Percentiles rank a stretch among this genome's conserved stretches.
These are phyloP conservation scores for Ameiurus melas DNA, from an alignment of 2,113 vertebrate genomes.

Conservation along the genomic window DNA sequence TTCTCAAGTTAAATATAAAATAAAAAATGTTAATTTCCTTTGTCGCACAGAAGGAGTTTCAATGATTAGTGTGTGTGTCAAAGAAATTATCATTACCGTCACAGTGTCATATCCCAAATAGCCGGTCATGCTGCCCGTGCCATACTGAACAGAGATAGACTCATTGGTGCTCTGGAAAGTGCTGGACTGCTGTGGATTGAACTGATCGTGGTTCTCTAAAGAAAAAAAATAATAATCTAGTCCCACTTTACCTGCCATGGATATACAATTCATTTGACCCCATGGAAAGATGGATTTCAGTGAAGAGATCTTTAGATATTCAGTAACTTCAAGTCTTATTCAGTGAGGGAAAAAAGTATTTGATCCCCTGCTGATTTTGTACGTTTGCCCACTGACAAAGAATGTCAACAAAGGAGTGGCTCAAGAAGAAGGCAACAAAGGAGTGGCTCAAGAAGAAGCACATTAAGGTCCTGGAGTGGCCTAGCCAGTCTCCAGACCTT, in stretches of 20 bases:
- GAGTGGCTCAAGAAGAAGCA: no score
- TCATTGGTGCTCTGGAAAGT: slow-evolving; percentile 42
- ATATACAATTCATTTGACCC: not conserved
- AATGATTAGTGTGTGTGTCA: not conserved
- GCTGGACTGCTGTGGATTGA: slow-evolving; percentile 58
- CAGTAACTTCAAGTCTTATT: not conserved
- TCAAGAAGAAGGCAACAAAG: no score
- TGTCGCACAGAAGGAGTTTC: not conserved
- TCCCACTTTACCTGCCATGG: not conserved
- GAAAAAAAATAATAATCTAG: not conserved
- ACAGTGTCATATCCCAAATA: slow-evolving; percentile 60
- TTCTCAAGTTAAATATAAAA: not conserved
- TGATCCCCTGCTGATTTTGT: no score
- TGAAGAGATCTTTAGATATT: not conserved
- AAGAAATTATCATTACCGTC: slow-evolving; percentile 46
- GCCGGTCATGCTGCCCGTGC: slow-evolving; percentile 70
- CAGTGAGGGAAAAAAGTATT: no score
- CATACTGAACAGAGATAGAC: slow-evolving; percentile 62
- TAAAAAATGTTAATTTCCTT: not conserved
- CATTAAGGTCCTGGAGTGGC: no score
- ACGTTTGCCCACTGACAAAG: no score
- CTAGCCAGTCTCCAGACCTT: no score
- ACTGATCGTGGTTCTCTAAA: slow-evolving; percentile 63
- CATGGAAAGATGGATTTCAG: not conserved
- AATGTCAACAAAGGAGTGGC: no score